Evolutionary conservation across 1,140 invertebrate genomes (phyloP).

Genomic region (Trichonephila clavata): DNA sequence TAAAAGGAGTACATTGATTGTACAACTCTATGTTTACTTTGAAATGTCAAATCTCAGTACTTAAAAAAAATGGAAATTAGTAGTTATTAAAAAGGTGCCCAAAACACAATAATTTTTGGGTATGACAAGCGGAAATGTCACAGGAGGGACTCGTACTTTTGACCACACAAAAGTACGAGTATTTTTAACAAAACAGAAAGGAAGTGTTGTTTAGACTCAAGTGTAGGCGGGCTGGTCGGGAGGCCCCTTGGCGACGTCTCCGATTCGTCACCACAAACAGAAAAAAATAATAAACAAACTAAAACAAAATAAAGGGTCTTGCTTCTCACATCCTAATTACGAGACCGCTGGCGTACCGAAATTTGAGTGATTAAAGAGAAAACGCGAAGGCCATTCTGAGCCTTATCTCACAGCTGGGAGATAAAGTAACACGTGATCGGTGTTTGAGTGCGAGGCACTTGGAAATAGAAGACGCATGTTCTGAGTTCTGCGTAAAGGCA

Average conservation of each 20-base stretch:
- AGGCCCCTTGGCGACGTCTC: background rate
- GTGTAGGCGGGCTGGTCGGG: background rate
- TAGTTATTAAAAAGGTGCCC: too few species aligned
- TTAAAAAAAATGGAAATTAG: too few species aligned
- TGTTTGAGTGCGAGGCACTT: background rate
- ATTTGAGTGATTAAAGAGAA: constrained; percentile 34
- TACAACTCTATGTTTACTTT: too few species aligned
- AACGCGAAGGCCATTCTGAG: background rate
- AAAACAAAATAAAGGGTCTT: background rate
- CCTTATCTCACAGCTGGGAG: background rate
- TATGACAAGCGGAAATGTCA: too few species aligned
- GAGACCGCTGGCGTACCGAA: background rate
- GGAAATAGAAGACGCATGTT: background rate
- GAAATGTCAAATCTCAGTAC: too few species aligned
- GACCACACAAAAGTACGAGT: too few species aligned
- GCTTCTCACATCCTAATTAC: background rate
- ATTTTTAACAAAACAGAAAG: too few species aligned
- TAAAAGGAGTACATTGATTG: too few species aligned
- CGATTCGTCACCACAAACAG: background rate
- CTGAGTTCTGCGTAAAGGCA: too few species aligned
- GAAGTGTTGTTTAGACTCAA: too few species aligned
- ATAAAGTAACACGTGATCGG: background rate
- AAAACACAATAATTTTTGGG: too few species aligned
- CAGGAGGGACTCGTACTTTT: too few species aligned
- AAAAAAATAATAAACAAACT: background rate